Evolutionary conservation across 2,797 vertebrate genomes (phyloP).

Genomic region (Phrynocephalus vlangalii): DNA sequence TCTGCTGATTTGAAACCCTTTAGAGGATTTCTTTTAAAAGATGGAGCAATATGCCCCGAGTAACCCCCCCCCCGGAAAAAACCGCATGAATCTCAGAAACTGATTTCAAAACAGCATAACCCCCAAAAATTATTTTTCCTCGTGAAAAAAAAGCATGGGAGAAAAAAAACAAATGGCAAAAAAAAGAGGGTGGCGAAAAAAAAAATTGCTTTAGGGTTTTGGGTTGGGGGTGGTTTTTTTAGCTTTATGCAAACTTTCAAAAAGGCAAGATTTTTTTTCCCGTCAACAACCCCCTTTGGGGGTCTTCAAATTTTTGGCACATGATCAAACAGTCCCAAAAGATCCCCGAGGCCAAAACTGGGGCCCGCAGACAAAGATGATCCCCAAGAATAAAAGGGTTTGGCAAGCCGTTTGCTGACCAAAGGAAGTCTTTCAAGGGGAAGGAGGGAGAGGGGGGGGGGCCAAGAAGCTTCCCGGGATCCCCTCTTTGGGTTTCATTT

Average conservation of each 20-base stretch:
- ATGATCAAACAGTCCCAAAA: constrained; percentile 69
- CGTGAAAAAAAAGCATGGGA: constrained; percentile 29
- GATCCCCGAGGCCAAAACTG: constrained; percentile 88
- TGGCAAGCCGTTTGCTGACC: constrained; percentile 90
- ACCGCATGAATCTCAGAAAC: constrained; percentile 31
- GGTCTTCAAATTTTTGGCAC: constrained; percentile 59
- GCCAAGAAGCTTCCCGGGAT: constrained; percentile 87
- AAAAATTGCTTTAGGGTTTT: not conserved
- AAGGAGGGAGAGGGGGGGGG: constrained; percentile 91
- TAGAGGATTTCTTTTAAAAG: constrained; percentile 21
- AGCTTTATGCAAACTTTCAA: constrained; percentile 64
- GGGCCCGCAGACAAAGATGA: constrained; percentile 92
- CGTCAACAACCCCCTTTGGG: constrained; percentile 67
- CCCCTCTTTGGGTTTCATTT: no score
- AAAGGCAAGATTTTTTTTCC: constrained; percentile 55
- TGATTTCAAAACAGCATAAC: constrained; percentile 35
- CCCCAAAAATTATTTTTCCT: constrained; percentile 21
- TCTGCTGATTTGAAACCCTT: not conserved
- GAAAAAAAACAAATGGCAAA: constrained; percentile 32
- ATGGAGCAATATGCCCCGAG: constrained; percentile 22
- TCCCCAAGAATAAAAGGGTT: constrained; percentile 94
- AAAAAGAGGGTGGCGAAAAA: constrained; percentile 22
- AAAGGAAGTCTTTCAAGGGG: constrained; percentile 88
- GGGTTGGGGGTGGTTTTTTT: constrained; percentile 52
- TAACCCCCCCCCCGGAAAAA: constrained; percentile 21